phyloP scores from a whole-genome alignment of 2,797 vertebrate species.

The Geotrypetes seraphini region DNA sequence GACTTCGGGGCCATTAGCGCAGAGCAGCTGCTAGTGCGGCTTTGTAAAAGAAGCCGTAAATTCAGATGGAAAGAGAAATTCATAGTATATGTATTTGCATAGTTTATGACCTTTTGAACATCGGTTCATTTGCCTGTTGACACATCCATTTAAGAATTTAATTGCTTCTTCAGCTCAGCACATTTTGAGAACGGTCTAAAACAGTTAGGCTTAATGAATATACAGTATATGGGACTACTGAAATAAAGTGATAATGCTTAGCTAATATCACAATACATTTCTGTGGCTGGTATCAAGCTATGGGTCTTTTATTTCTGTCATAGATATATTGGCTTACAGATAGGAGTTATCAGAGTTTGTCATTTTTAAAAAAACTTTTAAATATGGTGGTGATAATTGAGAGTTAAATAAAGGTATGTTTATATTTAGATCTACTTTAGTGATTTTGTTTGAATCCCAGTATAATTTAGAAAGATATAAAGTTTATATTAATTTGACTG shows the following conservation, averaged over 20 bases:
- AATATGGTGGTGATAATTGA: slow-evolving; percentile 12
- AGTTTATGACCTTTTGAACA: slow-evolving; percentile 1
- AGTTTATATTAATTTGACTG: too few species aligned
- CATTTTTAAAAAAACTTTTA: slow-evolving; percentile 18
- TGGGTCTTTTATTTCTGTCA: slow-evolving; percentile 28
- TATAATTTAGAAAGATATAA: too few species aligned
- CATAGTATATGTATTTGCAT: slow-evolving; percentile 14
- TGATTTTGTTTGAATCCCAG: slow-evolving; percentile 5
- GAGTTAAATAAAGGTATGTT: slow-evolving; percentile 15
- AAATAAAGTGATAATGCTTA: slow-evolving; percentile 4
- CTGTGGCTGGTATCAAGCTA: slow-evolving; percentile 16
- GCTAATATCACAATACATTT: slow-evolving; percentile 13
- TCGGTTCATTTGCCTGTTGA: neutral
- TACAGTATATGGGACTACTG: slow-evolving; percentile 2
- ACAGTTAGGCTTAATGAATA: slow-evolving; percentile 13
- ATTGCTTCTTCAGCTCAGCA: slow-evolving; percentile 16
- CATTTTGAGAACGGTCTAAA: slow-evolving; percentile 10
- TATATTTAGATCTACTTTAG: slow-evolving; percentile 3
- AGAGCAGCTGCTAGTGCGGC: too few species aligned
- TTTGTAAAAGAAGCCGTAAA: too few species aligned
- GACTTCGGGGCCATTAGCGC: too few species aligned
- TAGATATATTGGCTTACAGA: slow-evolving; percentile 27
- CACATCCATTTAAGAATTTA: slow-evolving; percentile 4
- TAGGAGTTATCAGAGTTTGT: slow-evolving; percentile 21
- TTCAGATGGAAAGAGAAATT: neutral